Evolutionary conservation across 2,797 vertebrate species (phyloP).

Genomic region (Acrossocheilus wenchowensis): DNA sequence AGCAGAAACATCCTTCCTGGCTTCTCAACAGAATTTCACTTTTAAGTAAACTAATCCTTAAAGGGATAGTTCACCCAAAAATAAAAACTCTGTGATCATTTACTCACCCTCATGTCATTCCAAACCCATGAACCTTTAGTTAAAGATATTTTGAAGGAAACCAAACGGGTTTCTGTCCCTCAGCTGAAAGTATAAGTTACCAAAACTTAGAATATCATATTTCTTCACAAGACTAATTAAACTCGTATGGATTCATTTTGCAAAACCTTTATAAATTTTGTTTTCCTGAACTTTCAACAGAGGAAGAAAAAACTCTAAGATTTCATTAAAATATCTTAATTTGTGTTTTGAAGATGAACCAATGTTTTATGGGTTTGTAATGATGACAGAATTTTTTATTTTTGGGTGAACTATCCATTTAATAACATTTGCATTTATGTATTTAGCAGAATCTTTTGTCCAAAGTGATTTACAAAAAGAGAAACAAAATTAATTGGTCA

Average conservation of each 20-base stretch:
- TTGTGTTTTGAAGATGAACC: background rate
- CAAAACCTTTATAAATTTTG: background rate
- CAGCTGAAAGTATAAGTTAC: background rate
- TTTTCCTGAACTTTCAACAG: background rate
- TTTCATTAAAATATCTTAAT: background rate
- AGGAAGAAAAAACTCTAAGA: background rate
- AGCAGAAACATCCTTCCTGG: background rate
- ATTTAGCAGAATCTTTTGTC: background rate
- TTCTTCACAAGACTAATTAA: background rate
- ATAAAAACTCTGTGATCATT: background rate
- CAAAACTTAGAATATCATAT: background rate
- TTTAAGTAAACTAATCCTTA: background rate
- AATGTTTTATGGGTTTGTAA: background rate
- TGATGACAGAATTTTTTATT: too few species aligned
- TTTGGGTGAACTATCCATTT: background rate
- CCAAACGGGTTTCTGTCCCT: background rate
- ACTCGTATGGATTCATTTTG: background rate
- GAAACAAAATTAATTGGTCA: background rate
- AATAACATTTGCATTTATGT: background rate
- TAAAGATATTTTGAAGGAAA: background rate
- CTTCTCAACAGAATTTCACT: background rate
- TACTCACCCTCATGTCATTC: background rate
- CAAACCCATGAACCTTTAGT: background rate
- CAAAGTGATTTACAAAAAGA: background rate
- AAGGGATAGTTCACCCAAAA: background rate